Evolutionary conservation across 1,140 invertebrate species (phyloP).

Genomic region (Orchestia grillus): DNA sequence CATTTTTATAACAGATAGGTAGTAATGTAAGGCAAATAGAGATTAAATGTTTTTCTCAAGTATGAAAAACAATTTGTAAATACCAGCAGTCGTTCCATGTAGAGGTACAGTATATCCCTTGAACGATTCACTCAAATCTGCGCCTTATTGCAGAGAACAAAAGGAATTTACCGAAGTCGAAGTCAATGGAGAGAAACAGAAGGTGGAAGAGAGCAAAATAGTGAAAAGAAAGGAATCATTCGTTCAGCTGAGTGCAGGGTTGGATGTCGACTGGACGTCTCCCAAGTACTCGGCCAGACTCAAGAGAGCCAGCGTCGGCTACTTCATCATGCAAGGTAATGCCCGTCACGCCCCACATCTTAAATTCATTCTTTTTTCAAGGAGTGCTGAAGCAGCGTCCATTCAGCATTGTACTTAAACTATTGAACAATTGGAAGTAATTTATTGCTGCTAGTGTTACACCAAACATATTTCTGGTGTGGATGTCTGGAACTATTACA

Average conservation of each 20-base stretch:
- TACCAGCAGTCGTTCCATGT: too few relatives aligned
- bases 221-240: slow-evolving; percentile 73
- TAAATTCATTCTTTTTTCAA: too few relatives aligned
- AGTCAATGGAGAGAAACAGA: slow-evolving; percentile 61
- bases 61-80: too few relatives aligned
- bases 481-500: too few relatives aligned
- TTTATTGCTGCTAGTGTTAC: too few relatives aligned
- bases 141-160: slow-evolving; percentile 60
- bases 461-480: too few relatives aligned
- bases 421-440: too few relatives aligned
- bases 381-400: too few relatives aligned
- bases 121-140: background rate
- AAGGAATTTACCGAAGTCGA: slow-evolving; percentile 61
- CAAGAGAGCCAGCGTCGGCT: slow-evolving; percentile 71
- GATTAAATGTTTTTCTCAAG: too few relatives aligned
- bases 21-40: too few relatives aligned
- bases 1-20: too few relatives aligned
- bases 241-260: slow-evolving; percentile 79
- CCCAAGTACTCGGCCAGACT: slow-evolving; percentile 72
- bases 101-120: background rate
- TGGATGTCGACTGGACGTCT: slow-evolving; percentile 78
- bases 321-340: slow-evolving; percentile 71
- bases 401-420: too few relatives aligned
- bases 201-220: slow-evolving; percentile 69
- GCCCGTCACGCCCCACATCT: background rate